Conservation (phyloP, 1,140 invertebrate genomes). For the Drosophila kepulauana region DNA sequence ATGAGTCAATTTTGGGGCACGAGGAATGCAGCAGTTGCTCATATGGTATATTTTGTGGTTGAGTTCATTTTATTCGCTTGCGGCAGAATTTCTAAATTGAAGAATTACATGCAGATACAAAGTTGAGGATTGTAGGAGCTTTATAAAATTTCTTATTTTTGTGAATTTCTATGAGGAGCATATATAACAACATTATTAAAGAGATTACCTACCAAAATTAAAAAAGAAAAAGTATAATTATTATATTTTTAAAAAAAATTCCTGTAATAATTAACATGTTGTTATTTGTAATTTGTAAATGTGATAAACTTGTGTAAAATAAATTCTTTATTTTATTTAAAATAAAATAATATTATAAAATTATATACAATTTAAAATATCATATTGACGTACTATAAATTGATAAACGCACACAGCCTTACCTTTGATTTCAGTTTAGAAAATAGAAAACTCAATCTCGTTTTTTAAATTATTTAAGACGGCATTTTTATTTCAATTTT, state of each 20-base stretch:
- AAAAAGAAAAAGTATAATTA: no score
- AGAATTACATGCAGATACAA: not conserved
- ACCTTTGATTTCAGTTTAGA: not conserved
- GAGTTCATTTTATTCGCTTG: conserved; percentile 47
- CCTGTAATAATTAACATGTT: no score
- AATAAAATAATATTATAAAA: no score
- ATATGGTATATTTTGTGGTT: conserved; percentile 63
- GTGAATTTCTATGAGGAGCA: not conserved
- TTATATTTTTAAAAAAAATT: no score
- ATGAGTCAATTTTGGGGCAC: not conserved
- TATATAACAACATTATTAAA: no score
- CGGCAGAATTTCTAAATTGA: conserved; percentile 19
- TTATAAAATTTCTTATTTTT: not conserved
- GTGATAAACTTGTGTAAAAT: no score
- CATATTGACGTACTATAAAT: not conserved
- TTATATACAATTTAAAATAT: not conserved
- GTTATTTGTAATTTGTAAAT: no score
- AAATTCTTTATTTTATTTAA: no score
- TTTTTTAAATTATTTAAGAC: conserved; percentile 55
- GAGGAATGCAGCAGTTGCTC: conserved; percentile 6
- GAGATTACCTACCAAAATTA: no score
- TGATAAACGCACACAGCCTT: not conserved
- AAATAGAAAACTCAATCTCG: not conserved
- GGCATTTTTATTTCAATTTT: conserved; percentile 73
- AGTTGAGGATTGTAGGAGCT: no score